These are phyloP conservation scores for Drosophila infuscata DNA, from an alignment of 2,888 invertebrate genomes.

Conservation along the genomic window DNA sequence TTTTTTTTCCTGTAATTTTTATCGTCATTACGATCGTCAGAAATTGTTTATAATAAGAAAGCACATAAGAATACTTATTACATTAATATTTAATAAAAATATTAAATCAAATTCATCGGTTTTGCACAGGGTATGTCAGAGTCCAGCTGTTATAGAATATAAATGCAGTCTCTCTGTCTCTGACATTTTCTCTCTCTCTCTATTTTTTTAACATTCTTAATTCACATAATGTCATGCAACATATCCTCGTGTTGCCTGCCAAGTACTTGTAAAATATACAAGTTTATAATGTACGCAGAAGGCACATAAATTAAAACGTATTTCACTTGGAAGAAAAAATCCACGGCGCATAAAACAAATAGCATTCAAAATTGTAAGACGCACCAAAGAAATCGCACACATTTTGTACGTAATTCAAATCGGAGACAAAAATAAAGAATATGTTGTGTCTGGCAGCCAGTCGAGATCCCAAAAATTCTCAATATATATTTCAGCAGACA, in stretches of 20 bases:
- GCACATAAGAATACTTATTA: neutral
- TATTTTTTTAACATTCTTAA: slow-evolving; percentile 26
- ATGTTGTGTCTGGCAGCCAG: slow-evolving; percentile 56
- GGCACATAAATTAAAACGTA: slow-evolving; percentile 80
- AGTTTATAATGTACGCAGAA: slow-evolving; percentile 68
- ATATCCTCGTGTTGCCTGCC: slow-evolving; percentile 71
- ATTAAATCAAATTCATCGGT: neutral
- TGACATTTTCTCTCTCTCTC: neutral
- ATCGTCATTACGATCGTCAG: neutral
- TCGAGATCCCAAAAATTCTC: slow-evolving; percentile 34
- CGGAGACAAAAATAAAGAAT: slow-evolving; percentile 65
- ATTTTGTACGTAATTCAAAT: slow-evolving; percentile 64
- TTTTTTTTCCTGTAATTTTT: neutral
- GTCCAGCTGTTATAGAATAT: neutral
- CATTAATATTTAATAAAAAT: neutral
- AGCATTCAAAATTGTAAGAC: slow-evolving; percentile 72
- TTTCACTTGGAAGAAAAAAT: slow-evolving; percentile 83
- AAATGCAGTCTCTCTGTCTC: no score
- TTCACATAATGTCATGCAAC: slow-evolving; percentile 52
- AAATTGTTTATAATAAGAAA: neutral
- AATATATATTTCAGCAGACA: slow-evolving; percentile 55
- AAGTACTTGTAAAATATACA: slow-evolving; percentile 71
- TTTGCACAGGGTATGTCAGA: neutral
- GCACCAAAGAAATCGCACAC: slow-evolving; percentile 49
- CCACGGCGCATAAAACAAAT: slow-evolving; percentile 73